Base-by-base conservation (phyloP, 1,140 invertebrate species). In the Zophobas morio region DNA sequence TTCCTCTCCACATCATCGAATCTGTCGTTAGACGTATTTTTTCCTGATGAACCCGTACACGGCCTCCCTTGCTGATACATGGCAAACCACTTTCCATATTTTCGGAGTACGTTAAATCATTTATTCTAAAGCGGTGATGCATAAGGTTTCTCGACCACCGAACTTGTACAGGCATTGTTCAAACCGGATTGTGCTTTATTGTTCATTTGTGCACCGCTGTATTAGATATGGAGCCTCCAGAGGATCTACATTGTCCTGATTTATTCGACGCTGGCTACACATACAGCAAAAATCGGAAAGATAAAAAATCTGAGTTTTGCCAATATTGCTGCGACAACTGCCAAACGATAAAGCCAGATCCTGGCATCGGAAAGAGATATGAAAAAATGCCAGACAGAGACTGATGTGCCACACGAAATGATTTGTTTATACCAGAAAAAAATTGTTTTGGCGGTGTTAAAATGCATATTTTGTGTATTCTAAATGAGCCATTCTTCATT, bases 51-150 rank as follows among this genome's bases (percentile, higher is more conserved):
- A 79, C 76, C 74, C 73, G 73, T 79, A 79, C 70, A 56, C 70
- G 1, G 76, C 49, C 73, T 83, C 81, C 80, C 81, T 54, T 72
- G 78, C 75, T 79, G 78, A 82, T 84, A 82, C 81, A 81, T 77
- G 75, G 79, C 80, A 81, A 81, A 78, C 79, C 79, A 83, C 82
- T 83, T 82, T 84, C 79, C 82, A 81, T 82, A 82, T 84, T 82
- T 82, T 80, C 79, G 75, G 80, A 81, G 74, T 79, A 71, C 76
- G 73, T 60, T 76, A 80, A 80, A 81, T 82, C 77, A 79, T 81
- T 80, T 81, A 82, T 82, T 76, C 63, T 79, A 75, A 78, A 83
- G 77, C 77, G 79, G 53, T 76, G 70, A 76, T 76, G 77, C 79
- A 79, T 76, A 77, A 78, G 80, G 78, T 75, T 20, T 40, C 46